Conservation (phyloP, 2,888 invertebrate genomes). For the Dorcus hopei region DNA sequence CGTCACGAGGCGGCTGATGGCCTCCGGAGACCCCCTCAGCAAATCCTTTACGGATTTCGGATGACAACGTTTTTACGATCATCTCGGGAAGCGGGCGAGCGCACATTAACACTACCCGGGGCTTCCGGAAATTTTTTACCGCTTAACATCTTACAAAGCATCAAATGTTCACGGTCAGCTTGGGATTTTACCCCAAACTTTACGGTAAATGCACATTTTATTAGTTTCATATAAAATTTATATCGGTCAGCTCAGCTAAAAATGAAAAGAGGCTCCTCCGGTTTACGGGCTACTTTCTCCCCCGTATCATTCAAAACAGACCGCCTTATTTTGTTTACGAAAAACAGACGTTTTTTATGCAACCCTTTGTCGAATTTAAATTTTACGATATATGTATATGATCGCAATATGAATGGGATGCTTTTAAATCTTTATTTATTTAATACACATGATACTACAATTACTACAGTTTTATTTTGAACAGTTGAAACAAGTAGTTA, state of each 20-base stretch:
- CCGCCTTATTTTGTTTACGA: conserved; percentile 1
- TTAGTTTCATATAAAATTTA: conserved; percentile 38
- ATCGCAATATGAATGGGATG: background rate
- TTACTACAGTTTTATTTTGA: too few species aligned
- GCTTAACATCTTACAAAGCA: conserved; percentile 32
- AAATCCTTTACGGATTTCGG: conserved; percentile 45
- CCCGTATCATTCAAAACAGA: conserved; percentile 5
- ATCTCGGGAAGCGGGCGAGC: conserved; percentile 36
- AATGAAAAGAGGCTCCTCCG: conserved; percentile 15
- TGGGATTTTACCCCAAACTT: conserved; percentile 30
- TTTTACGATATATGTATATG: conserved; percentile 9
- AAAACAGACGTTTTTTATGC: conserved; percentile 8
- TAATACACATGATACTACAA: too few species aligned
- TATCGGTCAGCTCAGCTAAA: conserved; percentile 24
- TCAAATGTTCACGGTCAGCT: conserved; percentile 37
- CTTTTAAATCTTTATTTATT: too few species aligned
- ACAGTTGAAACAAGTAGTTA: too few species aligned
- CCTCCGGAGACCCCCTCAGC: conserved; percentile 36
- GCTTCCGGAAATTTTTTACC: conserved; percentile 27
- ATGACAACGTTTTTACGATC: conserved; percentile 46
- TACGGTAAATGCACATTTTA: conserved; percentile 38
- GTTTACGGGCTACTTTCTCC: background rate
- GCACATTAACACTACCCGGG: conserved; percentile 35
- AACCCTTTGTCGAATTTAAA: conserved; percentile 12
- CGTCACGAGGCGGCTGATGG: conserved; percentile 40